Percentiles rank a stretch among this genome's conserved stretches.
phyloP scores from a whole-genome alignment of 2,797 vertebrate species.

The Odontamblyopus rebecca region DNA sequence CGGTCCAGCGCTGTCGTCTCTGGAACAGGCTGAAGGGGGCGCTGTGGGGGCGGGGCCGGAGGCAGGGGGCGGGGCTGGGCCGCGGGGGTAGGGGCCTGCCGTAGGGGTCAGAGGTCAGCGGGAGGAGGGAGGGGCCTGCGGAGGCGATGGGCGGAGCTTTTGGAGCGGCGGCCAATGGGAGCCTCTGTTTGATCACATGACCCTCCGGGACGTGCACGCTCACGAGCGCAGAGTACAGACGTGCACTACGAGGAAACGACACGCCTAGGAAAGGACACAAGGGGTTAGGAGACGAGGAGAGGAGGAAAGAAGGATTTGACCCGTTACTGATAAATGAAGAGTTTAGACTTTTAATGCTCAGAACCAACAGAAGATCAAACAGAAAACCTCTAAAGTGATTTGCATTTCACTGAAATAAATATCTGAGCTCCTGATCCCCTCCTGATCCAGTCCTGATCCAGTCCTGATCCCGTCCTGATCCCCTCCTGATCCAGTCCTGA shows the following conservation, averaged over 20 bases:
- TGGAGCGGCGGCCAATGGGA: neutral
- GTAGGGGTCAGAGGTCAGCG: neutral
- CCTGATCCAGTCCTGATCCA: too few relatives aligned
- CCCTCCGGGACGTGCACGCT: conserved; percentile 1
- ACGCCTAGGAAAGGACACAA: neutral
- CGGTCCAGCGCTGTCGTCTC: neutral
- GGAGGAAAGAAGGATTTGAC: too few relatives aligned
- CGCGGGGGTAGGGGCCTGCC: neutral
- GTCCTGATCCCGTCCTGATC: too few relatives aligned
- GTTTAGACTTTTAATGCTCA: too few relatives aligned
- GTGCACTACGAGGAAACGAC: neutral
- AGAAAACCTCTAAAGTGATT: too few relatives aligned
- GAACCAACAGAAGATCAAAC: too few relatives aligned
- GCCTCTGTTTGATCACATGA: conserved; percentile 2
- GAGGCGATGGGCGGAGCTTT: neutral
- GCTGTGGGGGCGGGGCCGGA: conserved; percentile 1
- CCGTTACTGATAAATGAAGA: too few relatives aligned
- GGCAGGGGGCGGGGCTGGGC: neutral
- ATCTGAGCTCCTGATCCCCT: too few relatives aligned
- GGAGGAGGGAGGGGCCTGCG: neutral
- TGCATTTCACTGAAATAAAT: too few relatives aligned
- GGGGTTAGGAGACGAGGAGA: neutral
- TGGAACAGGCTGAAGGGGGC: conserved; percentile 1
- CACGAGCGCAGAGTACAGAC: neutral
- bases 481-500: too few relatives aligned